Evolutionary conservation across 2,113 vertebrate species (phyloP), one percentile per base, ranked within the genome.

Genomic region (Ardeotis arabs): DNA sequence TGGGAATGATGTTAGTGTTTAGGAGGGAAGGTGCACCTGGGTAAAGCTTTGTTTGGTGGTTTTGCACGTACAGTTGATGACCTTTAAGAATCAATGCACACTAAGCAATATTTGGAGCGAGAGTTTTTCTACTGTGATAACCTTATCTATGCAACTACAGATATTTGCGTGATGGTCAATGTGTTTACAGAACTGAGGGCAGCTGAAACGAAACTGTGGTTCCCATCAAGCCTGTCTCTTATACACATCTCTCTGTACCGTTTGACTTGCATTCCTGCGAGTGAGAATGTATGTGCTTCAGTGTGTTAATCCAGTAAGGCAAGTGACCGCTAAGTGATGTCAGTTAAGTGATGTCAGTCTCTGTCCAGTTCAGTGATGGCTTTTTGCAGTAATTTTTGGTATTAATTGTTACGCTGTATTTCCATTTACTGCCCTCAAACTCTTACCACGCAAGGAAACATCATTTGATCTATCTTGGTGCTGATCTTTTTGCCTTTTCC

Each of bases 61-160:
- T 66, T 62, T 62, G 16, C 21, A 4, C 4, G 4, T 68, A 13
- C 0, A 25, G 0, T 19, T 3, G 33, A 2, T 7, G 33, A 11
- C 5, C 16, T n/a, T 12, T 24, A 44, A 44, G 15, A 58, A 56
- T 12, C 10, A 19, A 3, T 27, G 6, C 1, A 7, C 60, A 6
- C 0, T 21, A 16, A 33, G 5, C 23, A 53, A 13, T 44, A 28
- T 8, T 28, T 47, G 29, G 19, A 37, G 22, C 45, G 39, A 55
- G 9, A 45, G 15, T 7, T 49, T 49, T 75, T 68, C 25, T 50
- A 20, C n/a, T 75, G 1, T 19, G 9, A 23, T 14, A 25, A 49
- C 63, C 10, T 70, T 27, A 47, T 9, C 21, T 66, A 49, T 45
- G 9, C 10, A 87, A 87, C 69, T 37, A 58, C 1, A 1, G 14